Evolutionary conservation across 37 sponge, comb jelly and placozoan genomes (phyloP).

Genomic region (Diacarnus erythraeanus): DNA sequence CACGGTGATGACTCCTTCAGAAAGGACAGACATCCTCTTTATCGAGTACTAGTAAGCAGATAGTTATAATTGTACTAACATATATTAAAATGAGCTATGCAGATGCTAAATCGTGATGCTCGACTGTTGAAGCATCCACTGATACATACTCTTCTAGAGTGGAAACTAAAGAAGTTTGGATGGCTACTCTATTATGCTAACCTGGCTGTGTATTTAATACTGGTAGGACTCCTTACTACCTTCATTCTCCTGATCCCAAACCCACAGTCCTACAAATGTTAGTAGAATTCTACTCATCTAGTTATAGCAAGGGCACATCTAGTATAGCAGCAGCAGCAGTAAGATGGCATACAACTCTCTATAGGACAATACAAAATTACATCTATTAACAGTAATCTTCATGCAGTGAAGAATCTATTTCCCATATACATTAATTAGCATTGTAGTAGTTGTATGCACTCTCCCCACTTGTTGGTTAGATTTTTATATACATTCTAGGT

Average conservation of each 20-base stretch:
- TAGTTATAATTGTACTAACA: background rate
- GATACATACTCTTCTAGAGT: slow-evolving; percentile 62
- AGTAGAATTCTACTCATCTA: no score
- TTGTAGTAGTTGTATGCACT: no score
- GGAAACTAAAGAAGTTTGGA: slow-evolving; percentile 73
- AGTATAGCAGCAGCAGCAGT: no score
- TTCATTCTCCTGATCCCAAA: slow-evolving; percentile 62
- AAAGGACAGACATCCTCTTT: background rate
- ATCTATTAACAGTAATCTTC: no score
- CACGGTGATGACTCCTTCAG: background rate
- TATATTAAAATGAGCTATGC: background rate
- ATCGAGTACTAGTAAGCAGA: background rate
- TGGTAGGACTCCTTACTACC: slow-evolving; percentile 62
- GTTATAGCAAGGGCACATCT: no score
- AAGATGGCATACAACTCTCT: no score
- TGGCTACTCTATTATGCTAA: slow-evolving; percentile 73
- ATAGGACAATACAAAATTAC: no score
- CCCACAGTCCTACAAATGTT: slow-evolving; percentile 37
- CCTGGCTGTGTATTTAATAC: slow-evolving; percentile 68
- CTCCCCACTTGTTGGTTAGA: no score
- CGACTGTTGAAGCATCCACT: slow-evolving; percentile 80
- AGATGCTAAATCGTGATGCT: slow-evolving; percentile 12
- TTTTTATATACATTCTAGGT: no score
- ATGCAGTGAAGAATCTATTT: no score
- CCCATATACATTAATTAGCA: no score